Evolutionary conservation across 2,113 vertebrate genomes (phyloP).

Genomic region (Steatornis caripensis): DNA sequence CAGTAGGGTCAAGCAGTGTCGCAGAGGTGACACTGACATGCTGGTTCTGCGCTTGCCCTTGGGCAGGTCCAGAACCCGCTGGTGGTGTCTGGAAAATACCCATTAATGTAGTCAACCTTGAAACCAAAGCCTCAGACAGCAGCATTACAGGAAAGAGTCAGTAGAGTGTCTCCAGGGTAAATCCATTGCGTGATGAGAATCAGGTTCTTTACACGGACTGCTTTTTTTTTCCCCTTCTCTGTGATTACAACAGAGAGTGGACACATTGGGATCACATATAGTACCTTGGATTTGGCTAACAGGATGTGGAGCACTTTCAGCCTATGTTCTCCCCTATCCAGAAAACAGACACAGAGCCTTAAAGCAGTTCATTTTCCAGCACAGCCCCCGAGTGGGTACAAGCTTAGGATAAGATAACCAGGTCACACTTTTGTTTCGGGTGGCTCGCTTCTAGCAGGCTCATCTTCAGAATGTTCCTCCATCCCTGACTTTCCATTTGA

Average conservation of each 20-base stretch:
- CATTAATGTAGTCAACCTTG: not conserved
- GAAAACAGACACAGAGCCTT: not conserved
- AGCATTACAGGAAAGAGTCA: not conserved
- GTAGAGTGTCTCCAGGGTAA: not conserved
- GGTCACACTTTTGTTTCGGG: not conserved
- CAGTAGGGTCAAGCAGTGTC: not conserved
- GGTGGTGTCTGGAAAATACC: not conserved
- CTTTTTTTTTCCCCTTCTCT: not conserved
- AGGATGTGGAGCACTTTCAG: not conserved
- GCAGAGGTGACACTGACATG: not conserved
- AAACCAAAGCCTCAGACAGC: not conserved
- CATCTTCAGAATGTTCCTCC: not conserved
- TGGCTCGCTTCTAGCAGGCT: not conserved
- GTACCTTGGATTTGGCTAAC: not conserved
- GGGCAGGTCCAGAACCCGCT: not conserved
- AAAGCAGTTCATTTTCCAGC: not conserved
- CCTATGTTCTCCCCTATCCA: not conserved
- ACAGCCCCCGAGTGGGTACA: not conserved
- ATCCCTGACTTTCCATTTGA: not conserved
- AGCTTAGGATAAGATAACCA: not conserved
- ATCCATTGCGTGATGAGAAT: not conserved
- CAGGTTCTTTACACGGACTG: not conserved
- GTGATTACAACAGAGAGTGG: not conserved
- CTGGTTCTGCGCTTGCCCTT: not conserved
- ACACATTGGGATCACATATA: not conserved